phyloP scores from a whole-genome alignment of 2,888 invertebrate species.

The Sepioteuthis lessoniana region DNA sequence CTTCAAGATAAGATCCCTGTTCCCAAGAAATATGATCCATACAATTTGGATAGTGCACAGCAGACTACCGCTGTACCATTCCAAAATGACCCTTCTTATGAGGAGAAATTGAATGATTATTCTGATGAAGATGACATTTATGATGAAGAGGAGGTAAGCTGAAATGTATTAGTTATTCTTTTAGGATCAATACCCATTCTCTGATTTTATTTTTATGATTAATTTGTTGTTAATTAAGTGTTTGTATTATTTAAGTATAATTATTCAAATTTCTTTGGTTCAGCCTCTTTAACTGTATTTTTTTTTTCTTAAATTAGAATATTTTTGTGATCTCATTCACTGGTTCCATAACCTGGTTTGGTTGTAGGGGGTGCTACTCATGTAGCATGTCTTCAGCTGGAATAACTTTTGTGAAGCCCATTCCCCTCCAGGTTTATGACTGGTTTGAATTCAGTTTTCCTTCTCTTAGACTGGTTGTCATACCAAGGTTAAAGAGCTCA shows the following conservation, averaged over 20 bases:
- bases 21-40: constrained; percentile 1
- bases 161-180: neutral
- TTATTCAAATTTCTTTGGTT: neutral
- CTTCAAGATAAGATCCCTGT: neutral
- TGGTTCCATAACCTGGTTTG: too few species aligned
- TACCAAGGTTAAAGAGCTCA: too few species aligned
- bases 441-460: too few species aligned
- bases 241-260: neutral
- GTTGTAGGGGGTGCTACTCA: too few species aligned
- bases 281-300: neutral
- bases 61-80: neutral
- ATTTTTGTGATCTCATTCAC: neutral
- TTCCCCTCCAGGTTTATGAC: too few species aligned
- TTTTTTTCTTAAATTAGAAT: neutral
- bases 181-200: neutral
- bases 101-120: neutral
- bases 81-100: neutral
- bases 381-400: too few species aligned
- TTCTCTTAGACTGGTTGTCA: too few species aligned
- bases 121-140: neutral
- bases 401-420: too few species aligned
- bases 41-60: neutral
- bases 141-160: constrained; percentile 4
- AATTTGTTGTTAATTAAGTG: neutral
- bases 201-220: neutral